Percentiles rank a stretch among this genome's conserved stretches.
phyloP scores from a whole-genome alignment of 1,140 invertebrate genomes.

The Tyrophagus putrescentiae region DNA sequence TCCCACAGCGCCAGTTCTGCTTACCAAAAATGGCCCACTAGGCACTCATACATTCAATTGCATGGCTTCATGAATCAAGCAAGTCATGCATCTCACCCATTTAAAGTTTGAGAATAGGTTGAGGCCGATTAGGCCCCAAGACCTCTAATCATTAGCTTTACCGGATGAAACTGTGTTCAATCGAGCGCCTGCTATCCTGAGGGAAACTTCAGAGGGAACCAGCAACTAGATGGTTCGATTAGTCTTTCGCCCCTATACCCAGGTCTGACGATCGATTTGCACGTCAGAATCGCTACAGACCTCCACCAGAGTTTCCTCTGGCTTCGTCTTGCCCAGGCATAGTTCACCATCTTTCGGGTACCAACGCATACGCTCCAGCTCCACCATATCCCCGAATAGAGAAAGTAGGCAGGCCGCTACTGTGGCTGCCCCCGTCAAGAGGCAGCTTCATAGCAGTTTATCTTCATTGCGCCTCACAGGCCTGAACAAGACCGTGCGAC shows the following conservation, averaged over 20 bases:
- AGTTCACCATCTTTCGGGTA: constrained; percentile 83
- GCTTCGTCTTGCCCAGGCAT: constrained; percentile 71
- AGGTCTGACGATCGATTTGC: too few relatives aligned
- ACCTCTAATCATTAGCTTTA: constrained; percentile 77
- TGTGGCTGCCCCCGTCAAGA: background rate
- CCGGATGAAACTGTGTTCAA: constrained; percentile 38
- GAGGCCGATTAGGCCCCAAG: constrained; percentile 58
- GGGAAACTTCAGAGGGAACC: constrained; percentile 76
- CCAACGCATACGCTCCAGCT: constrained; percentile 55
- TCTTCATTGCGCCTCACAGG: constrained; percentile 42
- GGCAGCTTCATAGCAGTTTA: constrained; percentile 35
- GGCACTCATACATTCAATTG: constrained; percentile 43
- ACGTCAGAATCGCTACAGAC: too few relatives aligned
- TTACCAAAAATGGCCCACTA: constrained; percentile 80
- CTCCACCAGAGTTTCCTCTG: too few relatives aligned
- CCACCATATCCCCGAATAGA: constrained; percentile 37
- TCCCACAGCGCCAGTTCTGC: constrained; percentile 74
- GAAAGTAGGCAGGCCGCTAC: too few relatives aligned
- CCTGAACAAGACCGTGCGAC: background rate
- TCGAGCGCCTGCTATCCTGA: constrained; percentile 50
- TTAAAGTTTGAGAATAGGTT: too few relatives aligned
- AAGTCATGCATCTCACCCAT: too few relatives aligned
- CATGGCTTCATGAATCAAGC: constrained; percentile 2
- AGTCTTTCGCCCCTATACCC: too few relatives aligned
- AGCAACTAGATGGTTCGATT: too few relatives aligned